Evolutionary conservation across 2,113 vertebrate genomes (phyloP), one percentile per base, ranked within the genome.

Genomic region (Phalacrocorax carbo): DNA sequence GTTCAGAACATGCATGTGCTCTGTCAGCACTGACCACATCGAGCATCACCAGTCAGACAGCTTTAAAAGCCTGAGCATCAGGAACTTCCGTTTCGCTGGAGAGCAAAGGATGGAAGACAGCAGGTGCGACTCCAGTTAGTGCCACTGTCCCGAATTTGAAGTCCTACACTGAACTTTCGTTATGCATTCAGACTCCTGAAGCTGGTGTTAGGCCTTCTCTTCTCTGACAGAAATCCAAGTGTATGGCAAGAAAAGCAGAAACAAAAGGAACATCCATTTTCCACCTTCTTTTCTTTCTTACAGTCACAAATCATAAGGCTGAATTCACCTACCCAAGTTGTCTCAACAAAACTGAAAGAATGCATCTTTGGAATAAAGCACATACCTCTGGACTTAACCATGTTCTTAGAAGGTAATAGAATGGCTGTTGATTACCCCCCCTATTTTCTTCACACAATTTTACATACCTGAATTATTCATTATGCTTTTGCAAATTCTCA

Each of bases 1-100:
- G 1, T 4, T 32, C 44, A 40, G 16, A 22, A 20, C 11, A 18
- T 36, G 15, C 44, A 17, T 0, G 1, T 4, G 29, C 5, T 21
- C 30, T 25, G 19, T 40, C n/a, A 40, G n/a, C 23, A 32, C 23
- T 8, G 15, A 29, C 23, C 13, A 15, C 23, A n/a, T 20, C 7
- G 15, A 29, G 27, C 13, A 15, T 9, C 23, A 16, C 6, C 73
- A 10, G 5, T 8, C 34, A 11, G 12, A 8, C 32, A 27, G 20
- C 36, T 52, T 65, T 7, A 36, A 38, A 26, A 55, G 25, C 17
- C 1, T 3, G 2, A 64, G 49, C 15, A 15, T 20, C 26, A 32
- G 20, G 42, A 60, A 71, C 21, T 22, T 36, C 11, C 48, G 18
- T 13, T 18, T 48, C 38, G 40, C 46, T 4, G 30, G 38, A 44